These are phyloP conservation scores for Fragum fragum DNA, from an alignment of 2,888 invertebrate species.

Conservation along the genomic window DNA sequence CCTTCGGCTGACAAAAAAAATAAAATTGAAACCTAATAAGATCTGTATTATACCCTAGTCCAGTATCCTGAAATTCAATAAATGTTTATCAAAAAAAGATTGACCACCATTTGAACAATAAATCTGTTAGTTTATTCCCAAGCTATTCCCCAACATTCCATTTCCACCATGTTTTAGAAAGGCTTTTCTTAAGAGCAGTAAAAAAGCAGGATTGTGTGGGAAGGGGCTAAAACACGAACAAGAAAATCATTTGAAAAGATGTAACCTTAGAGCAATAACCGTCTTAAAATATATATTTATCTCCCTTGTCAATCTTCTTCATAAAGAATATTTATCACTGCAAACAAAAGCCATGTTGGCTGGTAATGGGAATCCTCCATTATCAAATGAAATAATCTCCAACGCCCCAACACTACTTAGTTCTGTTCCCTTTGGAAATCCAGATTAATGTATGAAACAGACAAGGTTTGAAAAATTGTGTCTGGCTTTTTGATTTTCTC, in stretches of 20 bases:
- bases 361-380: background rate
- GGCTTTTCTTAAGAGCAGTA: too few relatives aligned
- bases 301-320: constrained; percentile 14
- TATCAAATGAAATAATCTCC: constrained; percentile 18
- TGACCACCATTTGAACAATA: too few relatives aligned
- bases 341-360: constrained; percentile 9
- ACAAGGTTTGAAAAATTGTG: background rate
- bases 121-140: too few relatives aligned
- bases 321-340: background rate
- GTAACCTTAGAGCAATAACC: background rate
- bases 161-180: too few relatives aligned
- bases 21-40: too few relatives aligned
- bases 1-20: too few relatives aligned
- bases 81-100: too few relatives aligned
- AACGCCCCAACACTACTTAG: background rate
- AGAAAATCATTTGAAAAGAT: background rate
- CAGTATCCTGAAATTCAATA: too few relatives aligned
- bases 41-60: too few relatives aligned
- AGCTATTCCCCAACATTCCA: too few relatives aligned
- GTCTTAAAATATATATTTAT: background rate
- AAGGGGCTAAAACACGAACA: too few relatives aligned
- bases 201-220: too few relatives aligned
- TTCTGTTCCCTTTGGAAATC: background rate
- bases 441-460: background rate
- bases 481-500: constrained; percentile 1